Percentiles rank a stretch among this genome's conserved stretches.
phyloP scores from a whole-genome alignment of 2,113 vertebrate genomes.

The Colistium nudipinnis region DNA sequence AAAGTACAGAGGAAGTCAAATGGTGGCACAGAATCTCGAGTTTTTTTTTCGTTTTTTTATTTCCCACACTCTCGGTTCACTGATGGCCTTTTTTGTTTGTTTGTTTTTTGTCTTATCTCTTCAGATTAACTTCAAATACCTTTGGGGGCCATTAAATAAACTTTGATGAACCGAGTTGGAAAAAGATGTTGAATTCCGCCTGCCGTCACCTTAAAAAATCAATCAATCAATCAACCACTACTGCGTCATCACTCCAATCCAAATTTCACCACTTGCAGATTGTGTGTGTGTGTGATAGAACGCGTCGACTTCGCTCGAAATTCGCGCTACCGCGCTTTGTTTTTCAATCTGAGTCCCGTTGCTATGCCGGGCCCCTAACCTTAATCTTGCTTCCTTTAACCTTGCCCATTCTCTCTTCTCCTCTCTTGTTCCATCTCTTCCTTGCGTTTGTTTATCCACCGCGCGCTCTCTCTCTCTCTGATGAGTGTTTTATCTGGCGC shows the following conservation, averaged over 20 bases:
- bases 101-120: conserved; percentile 33
- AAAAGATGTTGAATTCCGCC: too few relatives aligned
- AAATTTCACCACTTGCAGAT: conserved; percentile 47
- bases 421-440: conserved; percentile 53
- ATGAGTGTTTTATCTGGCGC: conserved; percentile 82
- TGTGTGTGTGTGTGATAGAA: not conserved
- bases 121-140: conserved; percentile 19
- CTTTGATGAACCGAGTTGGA: conserved; percentile 49
- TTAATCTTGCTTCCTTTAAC: conserved; percentile 75
- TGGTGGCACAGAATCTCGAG: conserved; percentile 39
- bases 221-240: too few relatives aligned
- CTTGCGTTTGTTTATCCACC: conserved; percentile 73
- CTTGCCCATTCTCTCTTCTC: conserved; percentile 63
- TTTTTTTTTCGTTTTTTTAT: not conserved
- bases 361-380: conserved; percentile 67
- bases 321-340: conserved; percentile 3
- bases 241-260: too few relatives aligned
- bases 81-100: conserved; percentile 24
- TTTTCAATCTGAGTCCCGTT: conserved; percentile 59
- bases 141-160: conserved; percentile 8
- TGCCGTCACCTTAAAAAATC: too few relatives aligned
- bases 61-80: not conserved
- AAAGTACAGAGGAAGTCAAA: conserved; percentile 61
- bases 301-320: conserved; percentile 45
- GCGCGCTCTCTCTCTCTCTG: conserved; percentile 66